Evolutionary conservation across 2,797 vertebrate genomes (phyloP).

Genomic region (Anableps anableps): DNA sequence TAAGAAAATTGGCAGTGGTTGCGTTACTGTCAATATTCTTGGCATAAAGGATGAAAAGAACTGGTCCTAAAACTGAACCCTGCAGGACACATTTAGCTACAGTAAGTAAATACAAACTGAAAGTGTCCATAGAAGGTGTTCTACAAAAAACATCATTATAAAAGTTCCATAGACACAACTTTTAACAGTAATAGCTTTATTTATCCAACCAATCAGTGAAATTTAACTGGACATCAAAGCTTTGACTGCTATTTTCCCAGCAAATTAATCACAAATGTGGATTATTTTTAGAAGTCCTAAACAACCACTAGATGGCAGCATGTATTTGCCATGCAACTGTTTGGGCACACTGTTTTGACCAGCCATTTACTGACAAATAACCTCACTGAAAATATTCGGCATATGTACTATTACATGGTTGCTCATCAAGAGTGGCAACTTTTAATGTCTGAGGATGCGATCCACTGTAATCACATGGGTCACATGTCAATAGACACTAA

Average conservation of each 20-base stretch:
- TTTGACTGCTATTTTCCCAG: not conserved
- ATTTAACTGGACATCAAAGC: not conserved
- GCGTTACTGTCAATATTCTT: too few relatives aligned
- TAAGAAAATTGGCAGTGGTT: too few relatives aligned
- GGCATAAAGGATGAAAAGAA: too few relatives aligned
- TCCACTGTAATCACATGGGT: not conserved
- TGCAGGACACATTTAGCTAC: not conserved
- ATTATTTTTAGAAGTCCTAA: not conserved
- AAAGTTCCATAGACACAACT: not conserved
- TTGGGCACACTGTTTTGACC: not conserved
- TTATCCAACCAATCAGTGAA: not conserved
- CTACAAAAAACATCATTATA: not conserved
- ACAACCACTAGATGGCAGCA: slow-evolving; percentile 1
- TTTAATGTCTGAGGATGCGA: not conserved
- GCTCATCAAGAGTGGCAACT: not conserved
- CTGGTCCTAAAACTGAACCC: not conserved
- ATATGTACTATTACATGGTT: not conserved
- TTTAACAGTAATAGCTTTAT: not conserved
- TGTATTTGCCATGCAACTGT: not conserved
- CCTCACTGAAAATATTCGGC: not conserved
- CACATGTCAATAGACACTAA: not conserved
- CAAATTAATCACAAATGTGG: not conserved
- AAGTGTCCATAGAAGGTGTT: not conserved
- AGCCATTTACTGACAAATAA: not conserved
- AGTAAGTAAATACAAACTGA: not conserved